A percentile compares a stretch with the other conserved stretches of the same genome.
phyloP scores from a whole-genome alignment of 2,797 vertebrate genomes.

The Halcyon chelicuti region DNA sequence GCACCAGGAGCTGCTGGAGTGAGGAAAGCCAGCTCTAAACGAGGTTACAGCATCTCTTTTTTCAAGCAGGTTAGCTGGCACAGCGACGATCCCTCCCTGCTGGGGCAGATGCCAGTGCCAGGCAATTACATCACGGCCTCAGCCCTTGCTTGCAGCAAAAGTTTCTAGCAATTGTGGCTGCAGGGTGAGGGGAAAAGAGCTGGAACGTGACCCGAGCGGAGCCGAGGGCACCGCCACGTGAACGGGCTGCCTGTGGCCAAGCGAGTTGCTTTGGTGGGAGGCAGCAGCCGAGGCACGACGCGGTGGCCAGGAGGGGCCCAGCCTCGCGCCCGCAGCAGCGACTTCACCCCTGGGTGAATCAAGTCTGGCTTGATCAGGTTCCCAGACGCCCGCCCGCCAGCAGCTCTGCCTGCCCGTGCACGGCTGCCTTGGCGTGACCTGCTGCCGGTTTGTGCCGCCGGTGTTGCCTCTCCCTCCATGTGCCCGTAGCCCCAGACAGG shows the following conservation, averaged over 20 bases:
- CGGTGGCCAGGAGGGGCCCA: neutral
- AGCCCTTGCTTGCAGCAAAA: neutral
- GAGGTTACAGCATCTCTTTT: neutral
- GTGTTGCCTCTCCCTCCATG: neutral
- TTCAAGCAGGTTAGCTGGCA: neutral
- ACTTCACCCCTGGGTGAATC: neutral
- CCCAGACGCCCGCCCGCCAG: neutral
- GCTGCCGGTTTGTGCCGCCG: neutral
- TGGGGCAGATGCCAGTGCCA: neutral
- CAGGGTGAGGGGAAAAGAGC: neutral
- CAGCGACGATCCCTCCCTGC: neutral
- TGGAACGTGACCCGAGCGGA: accelerated
- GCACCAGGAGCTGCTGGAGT: neutral
- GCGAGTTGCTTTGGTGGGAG: neutral
- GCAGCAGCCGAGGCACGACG: neutral
- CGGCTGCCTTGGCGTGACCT: neutral
- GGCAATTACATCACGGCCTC: neutral
- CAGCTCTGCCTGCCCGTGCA: neutral
- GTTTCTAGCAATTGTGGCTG: neutral
- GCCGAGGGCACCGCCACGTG: neutral
- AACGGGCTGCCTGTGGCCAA: neutral
- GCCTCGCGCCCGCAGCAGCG: neutral
- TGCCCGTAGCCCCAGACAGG: neutral
- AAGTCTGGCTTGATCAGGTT: neutral
- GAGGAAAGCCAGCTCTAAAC: neutral